Conservation (phyloP, 2,113 vertebrate species). For the Thomomys bottae region DNA sequence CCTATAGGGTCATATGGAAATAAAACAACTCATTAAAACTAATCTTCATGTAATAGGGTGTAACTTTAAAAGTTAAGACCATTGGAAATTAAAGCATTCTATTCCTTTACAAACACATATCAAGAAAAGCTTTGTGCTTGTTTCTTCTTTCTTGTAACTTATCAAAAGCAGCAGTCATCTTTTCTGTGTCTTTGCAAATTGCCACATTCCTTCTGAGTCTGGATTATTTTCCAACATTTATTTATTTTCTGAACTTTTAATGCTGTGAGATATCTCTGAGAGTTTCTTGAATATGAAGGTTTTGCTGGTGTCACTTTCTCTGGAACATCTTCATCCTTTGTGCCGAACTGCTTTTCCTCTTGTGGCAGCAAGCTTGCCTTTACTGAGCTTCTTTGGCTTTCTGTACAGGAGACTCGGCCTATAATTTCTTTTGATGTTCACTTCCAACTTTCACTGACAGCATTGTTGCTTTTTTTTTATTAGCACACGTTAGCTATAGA, state of each 20-base stretch:
- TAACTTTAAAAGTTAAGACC: background rate
- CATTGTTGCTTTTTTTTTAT: background rate
- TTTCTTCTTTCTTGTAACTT: conserved; percentile 12
- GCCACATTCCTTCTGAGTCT: background rate
- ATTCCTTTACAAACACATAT: background rate
- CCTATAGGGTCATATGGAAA: conserved; percentile 11
- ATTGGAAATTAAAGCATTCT: background rate
- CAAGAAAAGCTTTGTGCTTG: background rate
- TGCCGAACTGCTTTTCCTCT: background rate
- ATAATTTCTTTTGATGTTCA: background rate
- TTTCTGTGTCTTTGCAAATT: background rate
- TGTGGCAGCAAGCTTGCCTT: background rate
- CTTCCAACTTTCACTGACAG: background rate
- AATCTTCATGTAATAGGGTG: conserved; percentile 4
- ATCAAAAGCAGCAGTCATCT: background rate
- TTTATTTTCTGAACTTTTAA: conserved; percentile 10
- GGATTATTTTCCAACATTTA: background rate
- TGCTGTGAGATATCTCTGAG: background rate
- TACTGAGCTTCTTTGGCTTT: background rate
- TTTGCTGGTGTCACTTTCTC: background rate
- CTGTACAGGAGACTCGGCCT: background rate
- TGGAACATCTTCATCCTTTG: background rate
- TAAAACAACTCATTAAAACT: background rate
- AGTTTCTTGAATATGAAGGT: background rate
- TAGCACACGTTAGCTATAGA: too few relatives aligned